Percentiles rank a stretch among this genome's conserved stretches.
phyloP scores from a whole-genome alignment of 2,797 vertebrate species.

The Amphiprion clarkii region DNA sequence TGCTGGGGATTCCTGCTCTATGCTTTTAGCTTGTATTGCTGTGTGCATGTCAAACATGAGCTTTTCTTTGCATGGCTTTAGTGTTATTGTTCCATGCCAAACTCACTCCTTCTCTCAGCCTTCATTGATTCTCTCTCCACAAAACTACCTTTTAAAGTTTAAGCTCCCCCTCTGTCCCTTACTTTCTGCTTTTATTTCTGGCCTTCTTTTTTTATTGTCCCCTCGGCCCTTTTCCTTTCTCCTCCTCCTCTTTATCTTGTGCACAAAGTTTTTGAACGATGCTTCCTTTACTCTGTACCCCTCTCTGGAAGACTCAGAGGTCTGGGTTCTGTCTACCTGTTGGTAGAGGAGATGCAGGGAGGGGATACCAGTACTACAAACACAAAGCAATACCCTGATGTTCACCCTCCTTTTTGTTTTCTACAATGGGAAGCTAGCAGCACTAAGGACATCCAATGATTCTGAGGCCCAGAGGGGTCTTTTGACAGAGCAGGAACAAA shows the following conservation, averaged over 20 bases:
- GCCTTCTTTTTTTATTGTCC: constrained; percentile 68
- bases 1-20: constrained; percentile 86
- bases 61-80: constrained; percentile 96
- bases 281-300: constrained; percentile 90
- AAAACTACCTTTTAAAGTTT: constrained; percentile 70
- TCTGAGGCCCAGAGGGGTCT: constrained; percentile 59
- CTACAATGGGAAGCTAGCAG: constrained; percentile 86
- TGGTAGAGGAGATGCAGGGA: constrained; percentile 69
- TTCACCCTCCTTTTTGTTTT: constrained; percentile 91
- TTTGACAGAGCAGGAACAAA: constrained; percentile 90
- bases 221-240: constrained; percentile 62
- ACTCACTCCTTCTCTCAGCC: constrained; percentile 82
- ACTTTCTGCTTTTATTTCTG: constrained; percentile 77
- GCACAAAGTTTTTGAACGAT: constrained; percentile 86
- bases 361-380: constrained; percentile 84
- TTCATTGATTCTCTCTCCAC: constrained; percentile 68
- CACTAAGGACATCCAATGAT: constrained; percentile 72
- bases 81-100: constrained; percentile 90
- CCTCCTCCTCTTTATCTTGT: constrained; percentile 65
- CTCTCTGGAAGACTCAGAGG: constrained; percentile 68
- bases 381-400: constrained; percentile 95
- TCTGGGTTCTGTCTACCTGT: constrained; percentile 60
- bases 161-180: constrained; percentile 42
- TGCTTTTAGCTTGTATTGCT: constrained; percentile 90
- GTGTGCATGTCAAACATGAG: constrained; percentile 89